Evolutionary conservation across 2,113 vertebrate species (phyloP).

Genomic region (Herpailurus yagouaroundi): DNA sequence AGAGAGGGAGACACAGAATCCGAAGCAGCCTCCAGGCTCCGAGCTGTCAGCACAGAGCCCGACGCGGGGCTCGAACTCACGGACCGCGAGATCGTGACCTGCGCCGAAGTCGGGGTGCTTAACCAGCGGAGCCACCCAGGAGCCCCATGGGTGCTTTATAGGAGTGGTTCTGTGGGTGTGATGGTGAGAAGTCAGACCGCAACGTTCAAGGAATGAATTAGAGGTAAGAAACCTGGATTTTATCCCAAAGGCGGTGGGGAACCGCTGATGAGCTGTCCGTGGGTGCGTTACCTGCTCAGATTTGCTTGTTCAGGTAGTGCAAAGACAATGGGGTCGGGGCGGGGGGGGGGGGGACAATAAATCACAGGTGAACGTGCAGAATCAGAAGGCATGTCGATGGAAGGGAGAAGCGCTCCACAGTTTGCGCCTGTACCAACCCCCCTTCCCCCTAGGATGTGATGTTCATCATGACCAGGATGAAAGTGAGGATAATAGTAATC

Average conservation of each 20-base stretch:
- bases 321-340: background rate
- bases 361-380: background rate
- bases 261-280: background rate
- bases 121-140: no score
- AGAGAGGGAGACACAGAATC: no score
- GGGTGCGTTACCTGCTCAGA: background rate
- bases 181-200: background rate
- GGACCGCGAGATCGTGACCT: no score
- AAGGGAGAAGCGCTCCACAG: background rate
- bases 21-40: no score
- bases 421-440: background rate
- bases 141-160: background rate
- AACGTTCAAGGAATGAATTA: background rate
- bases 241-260: background rate
- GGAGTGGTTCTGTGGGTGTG: background rate
- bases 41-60: no score
- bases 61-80: no score
- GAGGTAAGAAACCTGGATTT: background rate
- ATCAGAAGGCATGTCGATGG: background rate
- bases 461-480: background rate
- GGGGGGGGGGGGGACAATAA: background rate
- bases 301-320: background rate
- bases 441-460: background rate
- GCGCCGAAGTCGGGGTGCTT: no score
- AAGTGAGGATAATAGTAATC: accelerated